Evolutionary conservation across 2,888 invertebrate genomes (phyloP).

Genomic region (Nasonia oneida): DNA sequence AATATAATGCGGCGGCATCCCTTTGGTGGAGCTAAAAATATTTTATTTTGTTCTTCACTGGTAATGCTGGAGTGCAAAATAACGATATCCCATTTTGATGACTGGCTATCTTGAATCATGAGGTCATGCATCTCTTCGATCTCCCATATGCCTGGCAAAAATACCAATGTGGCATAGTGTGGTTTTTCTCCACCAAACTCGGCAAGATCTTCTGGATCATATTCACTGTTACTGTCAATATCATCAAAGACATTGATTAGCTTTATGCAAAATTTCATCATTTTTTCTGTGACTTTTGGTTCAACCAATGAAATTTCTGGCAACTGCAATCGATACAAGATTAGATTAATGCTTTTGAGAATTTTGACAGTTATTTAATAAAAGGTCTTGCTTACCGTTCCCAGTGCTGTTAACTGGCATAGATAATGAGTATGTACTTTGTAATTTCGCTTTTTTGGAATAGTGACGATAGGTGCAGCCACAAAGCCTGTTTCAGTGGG

Average conservation of each 20-base stretch:
- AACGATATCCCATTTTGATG: slow-evolving; percentile 81
- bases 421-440: slow-evolving; percentile 84
- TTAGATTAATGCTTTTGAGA: neutral
- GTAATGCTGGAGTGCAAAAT: slow-evolving; percentile 89
- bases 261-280: slow-evolving; percentile 81
- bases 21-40: slow-evolving; percentile 83
- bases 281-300: slow-evolving; percentile 83
- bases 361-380: slow-evolving; percentile 9
- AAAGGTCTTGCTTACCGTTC: slow-evolving; percentile 69
- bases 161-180: slow-evolving; percentile 89
- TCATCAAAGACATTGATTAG: slow-evolving; percentile 84
- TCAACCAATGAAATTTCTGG: slow-evolving; percentile 81
- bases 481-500: slow-evolving; percentile 75
- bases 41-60: slow-evolving; percentile 86
- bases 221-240: slow-evolving; percentile 78
- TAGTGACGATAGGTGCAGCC: slow-evolving; percentile 82
- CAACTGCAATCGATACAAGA: slow-evolving; percentile 59
- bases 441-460: slow-evolving; percentile 81
- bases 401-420: slow-evolving; percentile 76
- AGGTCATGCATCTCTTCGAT: slow-evolving; percentile 86
- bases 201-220: slow-evolving; percentile 66
- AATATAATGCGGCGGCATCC: slow-evolving; percentile 91
- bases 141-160: slow-evolving; percentile 93
- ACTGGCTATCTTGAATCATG: slow-evolving; percentile 60
- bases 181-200: slow-evolving; percentile 77